Evolutionary conservation across 2,797 vertebrate species (phyloP).

Genomic region (Notoglanidium macrostoma): DNA sequence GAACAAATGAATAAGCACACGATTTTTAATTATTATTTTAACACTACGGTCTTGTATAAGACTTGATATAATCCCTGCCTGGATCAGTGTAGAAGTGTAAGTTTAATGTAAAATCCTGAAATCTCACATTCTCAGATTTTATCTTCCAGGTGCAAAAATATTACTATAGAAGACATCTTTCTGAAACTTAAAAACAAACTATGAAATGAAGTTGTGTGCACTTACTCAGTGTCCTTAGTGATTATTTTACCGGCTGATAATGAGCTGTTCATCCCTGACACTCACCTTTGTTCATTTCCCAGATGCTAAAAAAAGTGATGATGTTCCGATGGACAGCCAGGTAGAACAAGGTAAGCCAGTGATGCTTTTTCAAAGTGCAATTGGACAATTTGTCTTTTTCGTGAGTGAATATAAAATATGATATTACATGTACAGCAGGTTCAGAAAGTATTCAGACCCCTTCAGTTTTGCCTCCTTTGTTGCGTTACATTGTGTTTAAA

Average conservation of each 20-base stretch:
- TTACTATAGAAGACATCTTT: neutral
- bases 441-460: neutral
- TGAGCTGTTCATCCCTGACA: conserved; percentile 12
- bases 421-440: neutral
- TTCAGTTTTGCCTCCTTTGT: neutral
- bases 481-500: neutral
- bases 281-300: neutral
- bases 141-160: neutral
- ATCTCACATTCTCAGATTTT: neutral
- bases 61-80: neutral
- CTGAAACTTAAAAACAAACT: neutral
- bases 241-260: neutral
- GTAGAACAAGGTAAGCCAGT: neutral
- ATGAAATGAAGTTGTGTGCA: neutral
- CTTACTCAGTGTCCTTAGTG: neutral
- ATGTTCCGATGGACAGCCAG: conserved; percentile 30
- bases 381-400: neutral
- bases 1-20: neutral
- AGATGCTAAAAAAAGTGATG: conserved; percentile 28
- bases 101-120: neutral
- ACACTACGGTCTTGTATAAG: neutral
- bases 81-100: neutral
- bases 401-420: neutral
- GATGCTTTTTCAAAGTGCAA: neutral
- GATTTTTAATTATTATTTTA: neutral